These are phyloP conservation scores for Dromius quadrimaculatus DNA, from an alignment of 2,888 invertebrate species.

Conservation along the genomic window DNA sequence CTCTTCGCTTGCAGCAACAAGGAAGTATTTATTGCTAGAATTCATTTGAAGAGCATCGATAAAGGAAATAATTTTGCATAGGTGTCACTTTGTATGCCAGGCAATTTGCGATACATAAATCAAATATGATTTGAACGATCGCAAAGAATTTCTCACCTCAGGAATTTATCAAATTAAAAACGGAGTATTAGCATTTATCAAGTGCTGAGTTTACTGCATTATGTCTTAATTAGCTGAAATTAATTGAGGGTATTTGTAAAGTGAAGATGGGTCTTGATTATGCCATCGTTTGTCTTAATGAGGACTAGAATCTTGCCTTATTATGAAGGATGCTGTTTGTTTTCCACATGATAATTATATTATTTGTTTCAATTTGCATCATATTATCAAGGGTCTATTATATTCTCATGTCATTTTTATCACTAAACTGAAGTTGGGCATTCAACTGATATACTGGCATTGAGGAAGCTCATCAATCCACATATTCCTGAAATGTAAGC, in stretches of 20 bases:
- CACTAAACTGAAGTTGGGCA: no score
- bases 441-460: no score
- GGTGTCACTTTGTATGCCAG: conserved; percentile 36
- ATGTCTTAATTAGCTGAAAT: conserved; percentile 24
- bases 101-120: conserved; percentile 46
- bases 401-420: no score
- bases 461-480: no score
- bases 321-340: no score
- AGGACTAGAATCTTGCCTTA: no score
- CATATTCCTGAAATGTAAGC: no score
- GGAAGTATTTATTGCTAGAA: conserved; percentile 44
- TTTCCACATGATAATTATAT: no score
- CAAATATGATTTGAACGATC: conserved; percentile 24
- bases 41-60: conserved; percentile 47
- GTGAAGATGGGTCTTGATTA: not conserved
- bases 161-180: not conserved
- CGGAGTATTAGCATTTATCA: conserved; percentile 11
- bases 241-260: not conserved
- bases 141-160: conserved; percentile 10
- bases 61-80: conserved; percentile 50
- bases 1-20: conserved; percentile 25
- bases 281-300: not conserved
- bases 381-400: no score
- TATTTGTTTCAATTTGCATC: no score
- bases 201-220: not conserved